These are phyloP conservation scores for Synanthedon andrenaeformis DNA, from an alignment of 2,888 invertebrate species.

Conservation along the genomic window DNA sequence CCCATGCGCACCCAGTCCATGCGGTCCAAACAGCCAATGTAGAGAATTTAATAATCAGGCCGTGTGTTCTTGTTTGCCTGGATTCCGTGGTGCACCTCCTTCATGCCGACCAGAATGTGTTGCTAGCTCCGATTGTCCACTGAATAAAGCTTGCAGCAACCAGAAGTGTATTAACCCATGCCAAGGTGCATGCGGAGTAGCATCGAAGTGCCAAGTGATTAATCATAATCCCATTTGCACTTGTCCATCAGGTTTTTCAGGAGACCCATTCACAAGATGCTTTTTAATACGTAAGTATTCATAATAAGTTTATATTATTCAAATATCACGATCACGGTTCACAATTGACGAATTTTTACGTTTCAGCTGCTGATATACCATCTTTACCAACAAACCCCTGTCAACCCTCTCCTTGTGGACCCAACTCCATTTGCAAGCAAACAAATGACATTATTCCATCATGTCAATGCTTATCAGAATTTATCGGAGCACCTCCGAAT, in stretches of 20 bases:
- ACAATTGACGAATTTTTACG: slow-evolving; percentile 3
- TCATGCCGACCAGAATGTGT: slow-evolving; percentile 80
- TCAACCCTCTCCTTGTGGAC: slow-evolving; percentile 82
- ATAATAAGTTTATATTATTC: neutral
- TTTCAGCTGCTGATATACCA: slow-evolving; percentile 36
- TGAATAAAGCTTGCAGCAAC: slow-evolving; percentile 77
- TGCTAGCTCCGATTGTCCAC: slow-evolving; percentile 77
- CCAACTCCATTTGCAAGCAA: slow-evolving; percentile 75
- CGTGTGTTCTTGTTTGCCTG: slow-evolving; percentile 75
- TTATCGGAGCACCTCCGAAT: slow-evolving; percentile 77
- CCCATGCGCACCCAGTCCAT: slow-evolving; percentile 74
- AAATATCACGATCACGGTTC: neutral
- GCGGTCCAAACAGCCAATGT: slow-evolving; percentile 75
- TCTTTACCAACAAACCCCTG: slow-evolving; percentile 71
- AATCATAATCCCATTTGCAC: slow-evolving; percentile 81
- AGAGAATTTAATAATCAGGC: slow-evolving; percentile 73
- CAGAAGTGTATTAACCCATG: slow-evolving; percentile 81
- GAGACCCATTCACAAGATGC: slow-evolving; percentile 77
- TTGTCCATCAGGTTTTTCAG: slow-evolving; percentile 74
- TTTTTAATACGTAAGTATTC: slow-evolving; percentile 54
- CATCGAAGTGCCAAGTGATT: slow-evolving; percentile 79
- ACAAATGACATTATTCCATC: slow-evolving; percentile 71
- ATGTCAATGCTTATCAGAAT: slow-evolving; percentile 77
- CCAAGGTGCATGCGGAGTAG: slow-evolving; percentile 82
- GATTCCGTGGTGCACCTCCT: slow-evolving; percentile 76